phyloP scores from a whole-genome alignment of 2,888 invertebrate genomes.

The Calameuta pallipes region DNA sequence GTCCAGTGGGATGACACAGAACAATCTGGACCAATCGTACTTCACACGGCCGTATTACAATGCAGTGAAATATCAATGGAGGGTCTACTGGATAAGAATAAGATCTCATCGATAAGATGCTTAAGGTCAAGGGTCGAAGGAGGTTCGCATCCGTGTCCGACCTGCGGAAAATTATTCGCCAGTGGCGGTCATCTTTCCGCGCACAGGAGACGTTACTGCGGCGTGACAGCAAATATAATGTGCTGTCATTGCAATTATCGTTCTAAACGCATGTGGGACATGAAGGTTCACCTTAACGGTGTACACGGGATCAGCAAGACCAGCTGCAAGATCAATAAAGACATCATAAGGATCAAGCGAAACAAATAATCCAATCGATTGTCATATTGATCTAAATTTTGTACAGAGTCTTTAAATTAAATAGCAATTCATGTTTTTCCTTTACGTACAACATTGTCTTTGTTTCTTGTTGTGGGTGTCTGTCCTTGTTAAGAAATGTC shows the following conservation, averaged over 20 bases:
- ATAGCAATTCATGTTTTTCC: not conserved
- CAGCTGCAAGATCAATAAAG: conserved; percentile 23
- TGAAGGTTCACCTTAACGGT: conserved; percentile 30
- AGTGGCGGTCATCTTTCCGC: conserved; percentile 19
- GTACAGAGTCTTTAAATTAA: not conserved
- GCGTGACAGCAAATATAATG: conserved; percentile 24
- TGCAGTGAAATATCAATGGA: not conserved
- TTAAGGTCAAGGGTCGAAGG: not conserved
- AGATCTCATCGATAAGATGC: not conserved
- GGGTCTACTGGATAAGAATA: not conserved
- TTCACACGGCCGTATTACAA: not conserved
- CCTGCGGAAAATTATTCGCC: conserved; percentile 25
- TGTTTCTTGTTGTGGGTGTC: not conserved
- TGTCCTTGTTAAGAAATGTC: not conserved
- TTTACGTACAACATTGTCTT: not conserved
- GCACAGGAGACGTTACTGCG: conserved; percentile 29
- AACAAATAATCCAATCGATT: not conserved
- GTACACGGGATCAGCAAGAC: conserved; percentile 30
- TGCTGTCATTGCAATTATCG: conserved; percentile 24
- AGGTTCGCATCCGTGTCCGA: conserved; percentile 14
- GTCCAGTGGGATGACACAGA: conserved; percentile 9
- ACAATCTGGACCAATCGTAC: not conserved
- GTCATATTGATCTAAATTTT: not conserved
- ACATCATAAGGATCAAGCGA: conserved; percentile 26
- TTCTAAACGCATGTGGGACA: conserved; percentile 30